These are phyloP conservation scores for Drosophila navojoa DNA, from an alignment of 1,140 invertebrate species.

Conservation along the genomic window DNA sequence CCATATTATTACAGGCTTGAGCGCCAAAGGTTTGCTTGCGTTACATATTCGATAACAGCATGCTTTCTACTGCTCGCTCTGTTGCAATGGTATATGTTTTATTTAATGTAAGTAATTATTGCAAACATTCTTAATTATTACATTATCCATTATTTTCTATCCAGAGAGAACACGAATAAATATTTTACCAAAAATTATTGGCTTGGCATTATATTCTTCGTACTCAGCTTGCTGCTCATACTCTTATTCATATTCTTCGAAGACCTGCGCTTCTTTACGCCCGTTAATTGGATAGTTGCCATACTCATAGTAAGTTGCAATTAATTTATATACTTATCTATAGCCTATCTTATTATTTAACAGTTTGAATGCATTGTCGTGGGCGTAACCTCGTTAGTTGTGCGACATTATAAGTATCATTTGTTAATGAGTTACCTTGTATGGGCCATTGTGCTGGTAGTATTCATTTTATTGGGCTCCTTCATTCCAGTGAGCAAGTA, in stretches of 20 bases:
- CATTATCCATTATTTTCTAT: background rate
- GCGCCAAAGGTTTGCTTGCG: constrained; percentile 16
- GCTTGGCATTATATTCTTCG: constrained; percentile 43
- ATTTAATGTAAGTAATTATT: constrained; percentile 37
- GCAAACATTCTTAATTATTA: background rate
- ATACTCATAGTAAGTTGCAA: constrained; percentile 46
- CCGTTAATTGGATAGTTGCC: constrained; percentile 51
- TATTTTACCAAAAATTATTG: constrained; percentile 38
- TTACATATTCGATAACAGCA: constrained; percentile 10
- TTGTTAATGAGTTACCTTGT: constrained; percentile 35
- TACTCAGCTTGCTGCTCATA: constrained; percentile 32
- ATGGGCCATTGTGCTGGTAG: constrained; percentile 22
- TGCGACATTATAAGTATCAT: constrained; percentile 32
- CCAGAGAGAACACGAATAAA: background rate
- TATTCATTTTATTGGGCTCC: constrained; percentile 47
- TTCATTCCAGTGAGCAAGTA: constrained; percentile 45
- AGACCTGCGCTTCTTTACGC: constrained; percentile 38
- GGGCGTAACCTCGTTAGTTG: constrained; percentile 35
- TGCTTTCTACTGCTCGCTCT: constrained; percentile 1
- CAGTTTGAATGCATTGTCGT: constrained; percentile 50
- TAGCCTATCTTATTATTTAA: background rate
- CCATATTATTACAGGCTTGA: constrained; percentile 11
- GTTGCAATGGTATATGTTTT: constrained; percentile 41
- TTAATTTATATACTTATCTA: background rate
- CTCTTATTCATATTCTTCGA: constrained; percentile 59